These are phyloP conservation scores for Alouatta palliata DNA, from an alignment of 2,113 vertebrate genomes.

Conservation along the genomic window DNA sequence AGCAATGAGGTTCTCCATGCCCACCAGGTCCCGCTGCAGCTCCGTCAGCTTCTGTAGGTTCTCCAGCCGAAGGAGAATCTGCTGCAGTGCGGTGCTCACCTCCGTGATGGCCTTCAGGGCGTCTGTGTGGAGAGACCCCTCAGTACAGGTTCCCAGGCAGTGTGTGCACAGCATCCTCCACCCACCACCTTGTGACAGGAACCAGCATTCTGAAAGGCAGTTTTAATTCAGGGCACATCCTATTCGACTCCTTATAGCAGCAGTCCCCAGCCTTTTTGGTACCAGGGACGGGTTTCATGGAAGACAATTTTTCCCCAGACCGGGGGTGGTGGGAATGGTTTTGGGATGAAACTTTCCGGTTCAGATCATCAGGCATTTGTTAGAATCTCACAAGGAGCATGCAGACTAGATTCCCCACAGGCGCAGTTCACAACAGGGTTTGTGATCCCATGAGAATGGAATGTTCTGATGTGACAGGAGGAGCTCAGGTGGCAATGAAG, in stretches of 20 bases:
- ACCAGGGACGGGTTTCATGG: too few species aligned
- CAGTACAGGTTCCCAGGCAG: not conserved
- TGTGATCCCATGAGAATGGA: too few species aligned
- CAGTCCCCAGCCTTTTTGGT: too few species aligned
- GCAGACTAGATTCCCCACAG: too few species aligned
- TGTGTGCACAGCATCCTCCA: not conserved
- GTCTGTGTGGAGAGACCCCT: constrained; percentile 81
- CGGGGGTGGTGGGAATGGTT: too few species aligned
- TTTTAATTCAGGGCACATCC: not conserved
- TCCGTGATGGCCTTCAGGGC: constrained; percentile 92
- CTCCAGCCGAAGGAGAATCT: constrained; percentile 93
- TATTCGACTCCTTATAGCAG: not conserved
- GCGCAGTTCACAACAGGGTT: too few species aligned
- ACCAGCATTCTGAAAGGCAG: not conserved
- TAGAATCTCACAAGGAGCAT: too few species aligned
- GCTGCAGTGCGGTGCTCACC: constrained; percentile 90
- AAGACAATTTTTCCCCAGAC: too few species aligned
- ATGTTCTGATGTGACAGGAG: too few species aligned
- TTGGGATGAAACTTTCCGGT: too few species aligned
- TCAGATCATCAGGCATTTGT: too few species aligned
- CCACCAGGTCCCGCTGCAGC: constrained; percentile 94
- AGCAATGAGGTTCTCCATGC: constrained; percentile 90
- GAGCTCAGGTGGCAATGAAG: too few species aligned
- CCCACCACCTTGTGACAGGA: not conserved
- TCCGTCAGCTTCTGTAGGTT: constrained; percentile 97